phyloP scores from a whole-genome alignment of 2,113 vertebrate species.

The Oreamnos americanus region DNA sequence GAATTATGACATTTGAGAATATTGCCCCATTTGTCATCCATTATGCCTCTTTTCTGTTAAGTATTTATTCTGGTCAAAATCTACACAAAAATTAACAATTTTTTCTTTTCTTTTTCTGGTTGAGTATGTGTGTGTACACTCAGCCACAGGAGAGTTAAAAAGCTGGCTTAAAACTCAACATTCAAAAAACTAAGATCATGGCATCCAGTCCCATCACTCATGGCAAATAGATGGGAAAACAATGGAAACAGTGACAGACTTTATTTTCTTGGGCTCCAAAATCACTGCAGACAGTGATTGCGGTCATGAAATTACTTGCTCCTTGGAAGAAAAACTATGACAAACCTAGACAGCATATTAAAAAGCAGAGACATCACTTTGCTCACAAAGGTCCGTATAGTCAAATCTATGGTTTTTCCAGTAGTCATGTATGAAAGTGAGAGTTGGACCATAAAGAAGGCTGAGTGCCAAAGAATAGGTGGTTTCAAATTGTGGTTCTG shows the following conservation, averaged over 20 bases:
- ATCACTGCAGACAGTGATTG: not conserved
- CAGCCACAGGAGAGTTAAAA: not conserved
- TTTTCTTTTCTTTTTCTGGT: not conserved
- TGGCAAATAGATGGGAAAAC: not conserved
- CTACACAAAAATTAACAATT: conserved; percentile 19
- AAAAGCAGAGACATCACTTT: not conserved
- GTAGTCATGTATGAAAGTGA: not conserved
- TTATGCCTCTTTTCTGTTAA: conserved; percentile 39
- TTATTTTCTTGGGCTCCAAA: not conserved
- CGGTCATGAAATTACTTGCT: not conserved
- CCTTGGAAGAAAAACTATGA: not conserved
- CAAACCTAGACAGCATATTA: not conserved
- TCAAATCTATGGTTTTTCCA: not conserved
- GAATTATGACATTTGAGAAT: conserved; percentile 55
- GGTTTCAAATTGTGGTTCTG: not conserved
- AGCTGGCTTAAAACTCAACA: not conserved
- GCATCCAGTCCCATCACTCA: not conserved
- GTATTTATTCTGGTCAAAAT: conserved; percentile 40
- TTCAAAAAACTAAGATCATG: not conserved
- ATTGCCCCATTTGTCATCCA: conserved; percentile 40
- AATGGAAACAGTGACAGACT: not conserved
- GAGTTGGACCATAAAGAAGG: not conserved
- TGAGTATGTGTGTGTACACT: not conserved
- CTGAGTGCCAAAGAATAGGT: not conserved
- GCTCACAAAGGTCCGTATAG: accelerated